Conservation (phyloP, 2,888 invertebrate genomes). For the Cephalotes varians region DNA sequence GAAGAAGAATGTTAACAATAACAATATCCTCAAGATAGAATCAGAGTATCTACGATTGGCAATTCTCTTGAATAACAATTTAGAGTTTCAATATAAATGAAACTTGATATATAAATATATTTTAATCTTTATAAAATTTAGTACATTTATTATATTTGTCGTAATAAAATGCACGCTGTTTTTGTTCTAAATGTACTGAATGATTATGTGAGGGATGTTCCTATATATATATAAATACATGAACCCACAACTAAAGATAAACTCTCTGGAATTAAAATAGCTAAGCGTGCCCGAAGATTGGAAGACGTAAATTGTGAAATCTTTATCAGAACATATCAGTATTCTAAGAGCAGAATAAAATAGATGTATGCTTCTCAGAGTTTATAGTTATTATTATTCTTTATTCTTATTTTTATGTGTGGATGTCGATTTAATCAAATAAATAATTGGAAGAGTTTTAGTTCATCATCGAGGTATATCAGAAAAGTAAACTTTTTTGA, state of each 20-base stretch:
- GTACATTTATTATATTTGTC: constrained; percentile 32
- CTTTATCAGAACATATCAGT: neutral
- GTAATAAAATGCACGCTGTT: constrained; percentile 37
- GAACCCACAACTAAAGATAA: constrained; percentile 4
- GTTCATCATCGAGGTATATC: neutral
- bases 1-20: constrained; percentile 84
- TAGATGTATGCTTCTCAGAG: neutral
- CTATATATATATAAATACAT: constrained; percentile 57
- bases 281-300: constrained; percentile 20
- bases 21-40: constrained; percentile 81
- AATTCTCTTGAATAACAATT: constrained; percentile 83
- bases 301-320: neutral
- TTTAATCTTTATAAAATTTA: constrained; percentile 52
- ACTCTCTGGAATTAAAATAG: constrained; percentile 13
- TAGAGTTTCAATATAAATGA: constrained; percentile 78
- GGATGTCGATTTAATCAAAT: neutral
- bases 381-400: constrained; percentile 5
- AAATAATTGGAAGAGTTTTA: neutral
- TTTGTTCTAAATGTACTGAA: constrained; percentile 36
- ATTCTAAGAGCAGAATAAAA: neutral
- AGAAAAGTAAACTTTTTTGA: constrained; percentile 32
- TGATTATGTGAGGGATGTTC: constrained; percentile 62
- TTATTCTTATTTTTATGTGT: constrained; percentile 1
- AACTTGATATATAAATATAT: constrained; percentile 73
- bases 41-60: constrained; percentile 82